Conservation (phyloP, 2,797 vertebrate genomes). For the Lutjanus argentimaculatus region DNA sequence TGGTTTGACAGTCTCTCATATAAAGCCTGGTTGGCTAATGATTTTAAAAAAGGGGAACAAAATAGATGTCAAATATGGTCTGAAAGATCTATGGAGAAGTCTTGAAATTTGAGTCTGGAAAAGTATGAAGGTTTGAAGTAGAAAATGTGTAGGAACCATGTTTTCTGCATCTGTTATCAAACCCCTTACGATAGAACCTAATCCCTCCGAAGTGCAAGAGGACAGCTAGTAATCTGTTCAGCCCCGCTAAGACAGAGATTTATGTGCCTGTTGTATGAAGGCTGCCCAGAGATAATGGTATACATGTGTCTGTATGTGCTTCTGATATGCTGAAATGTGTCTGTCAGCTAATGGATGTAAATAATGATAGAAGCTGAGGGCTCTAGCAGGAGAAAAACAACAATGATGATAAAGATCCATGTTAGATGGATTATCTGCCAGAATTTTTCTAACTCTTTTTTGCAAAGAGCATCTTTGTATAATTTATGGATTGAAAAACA, state of each 20-base stretch:
- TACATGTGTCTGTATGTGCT: constrained; percentile 43
- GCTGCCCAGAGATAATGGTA: constrained; percentile 44
- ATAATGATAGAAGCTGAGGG: constrained; percentile 47
- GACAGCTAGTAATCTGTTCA: constrained; percentile 40
- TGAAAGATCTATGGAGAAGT: no score
- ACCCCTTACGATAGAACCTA: constrained; percentile 32
- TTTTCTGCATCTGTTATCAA: constrained; percentile 41
- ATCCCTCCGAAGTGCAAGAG: neutral
- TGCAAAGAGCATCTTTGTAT: constrained; percentile 44
- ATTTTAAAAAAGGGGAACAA: no score
- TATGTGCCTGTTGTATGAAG: constrained; percentile 30
- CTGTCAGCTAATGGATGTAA: constrained; percentile 46
- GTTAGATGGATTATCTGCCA: constrained; percentile 51
- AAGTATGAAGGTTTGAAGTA: no score
- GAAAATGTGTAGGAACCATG: neutral
- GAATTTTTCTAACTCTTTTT: constrained; percentile 54
- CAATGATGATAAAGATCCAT: constrained; percentile 36
- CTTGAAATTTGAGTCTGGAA: no score
- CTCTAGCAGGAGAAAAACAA: constrained; percentile 25
- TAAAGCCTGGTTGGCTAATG: no score
- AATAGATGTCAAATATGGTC: no score
- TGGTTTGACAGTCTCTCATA: no score
- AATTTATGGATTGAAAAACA: constrained; percentile 70
- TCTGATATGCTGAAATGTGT: constrained; percentile 43
- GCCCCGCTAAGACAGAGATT: constrained; percentile 39